phyloP scores from a whole-genome alignment of 2,888 invertebrate species.

The Copidosoma aretas region DNA sequence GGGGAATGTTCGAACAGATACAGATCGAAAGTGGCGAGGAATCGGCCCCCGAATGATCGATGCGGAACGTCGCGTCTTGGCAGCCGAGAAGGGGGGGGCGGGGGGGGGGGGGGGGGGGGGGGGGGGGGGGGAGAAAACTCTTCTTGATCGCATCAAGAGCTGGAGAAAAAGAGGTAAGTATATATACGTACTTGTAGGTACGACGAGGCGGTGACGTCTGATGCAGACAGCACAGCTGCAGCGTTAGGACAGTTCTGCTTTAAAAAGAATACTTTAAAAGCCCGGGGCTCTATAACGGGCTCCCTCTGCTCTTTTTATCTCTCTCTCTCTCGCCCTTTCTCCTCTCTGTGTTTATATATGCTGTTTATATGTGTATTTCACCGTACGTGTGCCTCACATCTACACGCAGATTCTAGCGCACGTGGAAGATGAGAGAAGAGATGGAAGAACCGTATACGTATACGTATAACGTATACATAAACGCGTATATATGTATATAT shows the following conservation, averaged over 20 bases:
- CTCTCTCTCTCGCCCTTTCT: not conserved
- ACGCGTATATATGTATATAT: slow-evolving; percentile 52
- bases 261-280: slow-evolving; percentile 64
- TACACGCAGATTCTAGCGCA: too few species aligned
- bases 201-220: slow-evolving; percentile 57
- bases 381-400: slow-evolving; percentile 12
- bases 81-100: slow-evolving; percentile 22
- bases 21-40: slow-evolving; percentile 18
- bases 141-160: too few species aligned
- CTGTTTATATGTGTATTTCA: slow-evolving; percentile 4
- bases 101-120: slow-evolving; percentile 16
- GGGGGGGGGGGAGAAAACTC: too few species aligned
- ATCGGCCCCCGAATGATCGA: slow-evolving; percentile 45
- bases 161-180: slow-evolving; percentile 41
- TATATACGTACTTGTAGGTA: too few species aligned
- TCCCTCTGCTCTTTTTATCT: slow-evolving; percentile 29
- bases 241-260: slow-evolving; percentile 59
- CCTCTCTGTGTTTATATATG: not conserved
- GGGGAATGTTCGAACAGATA: slow-evolving; percentile 35
- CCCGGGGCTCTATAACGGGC: slow-evolving; percentile 62
- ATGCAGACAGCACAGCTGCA: not conserved
- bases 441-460: slow-evolving; percentile 53
- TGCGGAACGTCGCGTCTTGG: slow-evolving; percentile 45
- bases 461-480: slow-evolving; percentile 56
- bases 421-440: slow-evolving; percentile 47